These are phyloP conservation scores for Melanchra persicariae DNA, from an alignment of 2,888 invertebrate species.

Conservation along the genomic window DNA sequence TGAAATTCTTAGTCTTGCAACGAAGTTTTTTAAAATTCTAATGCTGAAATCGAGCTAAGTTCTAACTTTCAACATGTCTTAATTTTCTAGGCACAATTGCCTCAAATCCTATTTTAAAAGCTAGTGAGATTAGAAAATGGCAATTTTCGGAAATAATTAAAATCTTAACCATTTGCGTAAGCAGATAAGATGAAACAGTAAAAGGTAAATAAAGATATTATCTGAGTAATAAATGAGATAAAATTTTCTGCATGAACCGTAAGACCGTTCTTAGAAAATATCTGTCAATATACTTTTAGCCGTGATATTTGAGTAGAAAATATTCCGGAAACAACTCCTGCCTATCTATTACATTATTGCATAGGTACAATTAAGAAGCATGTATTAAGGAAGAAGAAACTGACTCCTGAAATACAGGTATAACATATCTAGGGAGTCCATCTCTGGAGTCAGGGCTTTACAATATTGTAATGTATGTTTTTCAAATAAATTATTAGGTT, in stretches of 20 bases:
- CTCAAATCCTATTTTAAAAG: not conserved
- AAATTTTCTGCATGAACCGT: conserved; percentile 39
- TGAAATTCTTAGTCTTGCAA: not conserved
- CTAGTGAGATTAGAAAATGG: not conserved
- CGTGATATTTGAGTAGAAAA: conserved; percentile 32
- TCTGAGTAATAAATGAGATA: conserved; percentile 36
- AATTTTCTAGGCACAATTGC: too few relatives aligned
- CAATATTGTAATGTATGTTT: too few relatives aligned
- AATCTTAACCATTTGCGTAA: conserved; percentile 26
- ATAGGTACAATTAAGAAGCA: too few relatives aligned
- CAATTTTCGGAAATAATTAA: conserved; percentile 48
- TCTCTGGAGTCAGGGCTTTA: too few relatives aligned
- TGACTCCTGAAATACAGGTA: too few relatives aligned
- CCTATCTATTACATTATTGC: too few relatives aligned
- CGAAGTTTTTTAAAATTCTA: too few relatives aligned
- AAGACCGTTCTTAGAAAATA: conserved; percentile 44
- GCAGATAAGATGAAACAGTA: conserved; percentile 39
- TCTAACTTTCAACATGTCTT: too few relatives aligned
- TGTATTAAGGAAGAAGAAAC: too few relatives aligned
- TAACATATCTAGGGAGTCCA: too few relatives aligned
- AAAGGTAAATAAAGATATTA: conserved; percentile 21
- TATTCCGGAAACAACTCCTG: conserved; percentile 20
- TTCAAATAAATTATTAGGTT: too few relatives aligned
- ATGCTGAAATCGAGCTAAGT: too few relatives aligned
- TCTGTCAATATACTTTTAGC: conserved; percentile 23